Base-by-base conservation (phyloP, 2,797 vertebrate genomes). In the Discoglossus pictus region DNA sequence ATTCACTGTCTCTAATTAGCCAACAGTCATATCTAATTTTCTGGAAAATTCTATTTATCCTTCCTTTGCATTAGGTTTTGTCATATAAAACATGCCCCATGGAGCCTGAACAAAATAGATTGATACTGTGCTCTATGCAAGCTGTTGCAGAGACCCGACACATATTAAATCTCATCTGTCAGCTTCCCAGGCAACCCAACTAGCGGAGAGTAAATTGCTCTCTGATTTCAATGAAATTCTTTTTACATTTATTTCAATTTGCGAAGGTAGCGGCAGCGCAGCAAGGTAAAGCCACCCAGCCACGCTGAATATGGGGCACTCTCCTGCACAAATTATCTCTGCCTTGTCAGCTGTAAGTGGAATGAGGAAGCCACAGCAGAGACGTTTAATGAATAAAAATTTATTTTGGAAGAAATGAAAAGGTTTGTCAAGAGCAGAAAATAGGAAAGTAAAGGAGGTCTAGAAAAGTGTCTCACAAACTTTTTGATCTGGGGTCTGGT, bases 221-320 rank as follows among this genome's bases (percentile, higher is more conserved):
- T 25, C 38, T 52, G 47, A 35, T 35, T 56, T 59, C 53, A 59
- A 2, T 24, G 24, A 61, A 68, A 61, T 68, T 56, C 65, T 36
- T 48, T 53, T 68, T 68, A 25, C 51, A 44, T 7, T 9, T 13
- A 25, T 61, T 52, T 68, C 25, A 61, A 53, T 68, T 35, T 61
- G 38, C 53, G 47, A 21, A 12, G 17, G 52, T 53, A 52, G 21
- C 56, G 38, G 47, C 34, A 18, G 25, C 18, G 4, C 47, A 5
- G 38, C 3, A 20, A 68, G 46, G 40, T 35, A 34, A 40, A 50
- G n/a, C 53, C 48, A 10, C 18, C 39, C 31, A 35, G 50, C 39
- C 35, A 16, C 24, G 43, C 43, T 13, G 53, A 16, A 21, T 44
- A 16, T 6, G 38, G 27, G 51, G 46, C 51, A 24, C 24, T 23